Percentiles rank a stretch among this genome's conserved stretches.
These are phyloP conservation scores for Andrena fulva DNA, from an alignment of 2,888 invertebrate species.

Conservation along the genomic window DNA sequence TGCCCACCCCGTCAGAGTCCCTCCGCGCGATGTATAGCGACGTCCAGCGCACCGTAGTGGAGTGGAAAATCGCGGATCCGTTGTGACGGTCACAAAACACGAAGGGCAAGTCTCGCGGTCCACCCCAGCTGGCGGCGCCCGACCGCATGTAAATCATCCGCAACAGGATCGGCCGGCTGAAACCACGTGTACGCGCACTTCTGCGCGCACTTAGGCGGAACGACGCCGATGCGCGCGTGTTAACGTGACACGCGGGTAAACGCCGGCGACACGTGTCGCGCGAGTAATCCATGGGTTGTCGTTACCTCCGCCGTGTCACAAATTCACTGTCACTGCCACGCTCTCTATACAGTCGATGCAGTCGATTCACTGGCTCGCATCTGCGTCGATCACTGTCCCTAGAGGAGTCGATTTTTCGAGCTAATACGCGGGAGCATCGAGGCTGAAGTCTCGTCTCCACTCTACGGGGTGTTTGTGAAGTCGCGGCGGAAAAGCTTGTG, in stretches of 20 bases:
- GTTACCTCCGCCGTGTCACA: constrained; percentile 62
- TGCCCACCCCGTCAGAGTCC: no score
- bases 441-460: background rate
- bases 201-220: constrained; percentile 67
- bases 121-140: constrained; percentile 59
- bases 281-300: constrained; percentile 70
- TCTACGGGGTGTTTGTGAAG: background rate
- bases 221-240: constrained; percentile 69
- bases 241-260: constrained; percentile 71
- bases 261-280: constrained; percentile 72
- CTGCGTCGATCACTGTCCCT: background rate
- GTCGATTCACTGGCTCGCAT: constrained; percentile 34
- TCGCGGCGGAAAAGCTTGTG: background rate
- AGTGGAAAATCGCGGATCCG: background rate
- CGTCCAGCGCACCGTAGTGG: background rate
- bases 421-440: background rate
- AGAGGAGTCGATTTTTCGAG: constrained; percentile 11
- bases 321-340: constrained; percentile 56
- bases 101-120: constrained; percentile 25
- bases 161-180: constrained; percentile 61
- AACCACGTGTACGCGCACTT: constrained; percentile 68
- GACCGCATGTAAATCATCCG: constrained; percentile 73
- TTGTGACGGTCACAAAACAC: constrained; percentile 16
- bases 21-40: background rate
- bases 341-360: constrained; percentile 21